Evolutionary conservation across 2,888 invertebrate genomes (phyloP), one percentile per base, ranked within the genome.

Genomic region (Aleiodes leptofemur): DNA sequence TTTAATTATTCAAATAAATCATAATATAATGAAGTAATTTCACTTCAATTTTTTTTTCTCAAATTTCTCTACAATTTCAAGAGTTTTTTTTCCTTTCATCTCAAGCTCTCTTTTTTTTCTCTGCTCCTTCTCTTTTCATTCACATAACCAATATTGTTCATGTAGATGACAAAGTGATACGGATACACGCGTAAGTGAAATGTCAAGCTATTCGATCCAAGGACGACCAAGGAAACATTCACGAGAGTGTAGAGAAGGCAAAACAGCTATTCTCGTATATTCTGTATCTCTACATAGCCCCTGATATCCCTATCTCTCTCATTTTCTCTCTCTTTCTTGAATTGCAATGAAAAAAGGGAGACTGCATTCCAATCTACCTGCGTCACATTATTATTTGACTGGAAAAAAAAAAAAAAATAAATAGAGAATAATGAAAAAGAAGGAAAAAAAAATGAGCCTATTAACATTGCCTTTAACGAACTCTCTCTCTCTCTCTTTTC

Each of bases 121-220:
- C 16, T n/a, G 14, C 16, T 16, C 55, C 38, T 38, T 16, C 38
- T 50, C 43, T 16, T 66, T 50, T 50, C 48, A 43, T 66, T 34
- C 11, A 64, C 16, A 70, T 11, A 66, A 55, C 14, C 11, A 50
- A 56, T 50, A 66, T 31, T 66, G 57, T 50, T n/a, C 51, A 55
- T 11, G 50, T 57, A 77, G 59, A 68, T 57, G 70, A 61, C 66
- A 64, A 23, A 51, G 56, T 48, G 66, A 64, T 34, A 76, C 76
- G 73, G 23, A 48, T 78, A 79, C 73, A 77, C 77, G 75, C 76
- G 76, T 80, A 82, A 83, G 83, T 85, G 81, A 86, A 87, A 86
- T 86, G 86, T 86, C 87, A 86, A 84, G 81, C 83, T 80, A 82
- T 82, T 83, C 71, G 81, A 82, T 81, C 83, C 84, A 86, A 86